phyloP scores from a whole-genome alignment of 2,797 vertebrate genomes.

The Muraenolepis orangiensis region DNA sequence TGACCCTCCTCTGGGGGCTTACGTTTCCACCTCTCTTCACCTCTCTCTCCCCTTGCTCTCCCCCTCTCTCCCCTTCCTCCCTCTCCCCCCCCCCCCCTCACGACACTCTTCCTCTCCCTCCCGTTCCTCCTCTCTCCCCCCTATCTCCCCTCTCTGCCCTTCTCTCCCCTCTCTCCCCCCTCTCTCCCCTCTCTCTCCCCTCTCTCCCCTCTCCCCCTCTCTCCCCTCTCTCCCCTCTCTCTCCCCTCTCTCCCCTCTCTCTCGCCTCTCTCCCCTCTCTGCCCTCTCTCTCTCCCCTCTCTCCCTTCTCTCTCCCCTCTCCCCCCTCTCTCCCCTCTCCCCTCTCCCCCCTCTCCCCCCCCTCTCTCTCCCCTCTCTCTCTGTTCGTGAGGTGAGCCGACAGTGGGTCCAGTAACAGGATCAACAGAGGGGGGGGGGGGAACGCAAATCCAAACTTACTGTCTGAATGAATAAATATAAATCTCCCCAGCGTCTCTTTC shows the following conservation, averaged over 20 bases:
- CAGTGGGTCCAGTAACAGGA: slow-evolving; percentile 59
- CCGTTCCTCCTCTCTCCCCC: no score
- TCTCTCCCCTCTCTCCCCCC: slow-evolving; percentile 6
- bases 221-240: slow-evolving; percentile 1
- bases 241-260: no score
- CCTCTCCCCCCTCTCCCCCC: slow-evolving; percentile 11
- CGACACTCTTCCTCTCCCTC: no score
- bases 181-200: no score
- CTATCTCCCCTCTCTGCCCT: slow-evolving; percentile 16
- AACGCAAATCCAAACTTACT: slow-evolving; percentile 58
- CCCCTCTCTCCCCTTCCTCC: slow-evolving; percentile 11
- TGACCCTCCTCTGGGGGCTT: slow-evolving; percentile 52
- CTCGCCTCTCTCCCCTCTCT: slow-evolving; percentile 3
- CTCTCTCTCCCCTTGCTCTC: not conserved
- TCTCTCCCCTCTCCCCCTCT: slow-evolving; percentile 13
- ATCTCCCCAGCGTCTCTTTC: slow-evolving; percentile 39
- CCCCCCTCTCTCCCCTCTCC: slow-evolving; percentile 11
- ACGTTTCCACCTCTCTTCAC: slow-evolving; percentile 7
- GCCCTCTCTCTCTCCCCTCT: no score
- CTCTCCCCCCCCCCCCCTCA: not conserved
- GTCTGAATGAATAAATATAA: slow-evolving; percentile 58
- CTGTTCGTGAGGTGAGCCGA: slow-evolving; percentile 37
- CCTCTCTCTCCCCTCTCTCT: slow-evolving; percentile 8
- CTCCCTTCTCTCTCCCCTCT: slow-evolving; percentile 6
- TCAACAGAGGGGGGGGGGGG: slow-evolving; percentile 30